phyloP scores from a whole-genome alignment of 2,113 vertebrate species.

The Bostrychus sinensis region DNA sequence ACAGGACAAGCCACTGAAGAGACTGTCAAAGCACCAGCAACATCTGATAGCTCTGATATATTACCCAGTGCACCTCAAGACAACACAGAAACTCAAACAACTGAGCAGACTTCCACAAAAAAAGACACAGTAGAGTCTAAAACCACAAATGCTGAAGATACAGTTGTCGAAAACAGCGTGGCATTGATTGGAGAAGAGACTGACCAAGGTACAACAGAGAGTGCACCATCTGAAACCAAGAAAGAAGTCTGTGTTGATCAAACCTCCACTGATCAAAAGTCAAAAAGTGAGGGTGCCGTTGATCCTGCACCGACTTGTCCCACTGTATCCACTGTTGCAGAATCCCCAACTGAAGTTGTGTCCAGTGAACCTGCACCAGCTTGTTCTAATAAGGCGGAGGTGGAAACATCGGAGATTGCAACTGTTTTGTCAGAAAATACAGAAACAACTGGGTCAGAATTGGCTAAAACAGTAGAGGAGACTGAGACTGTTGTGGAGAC shows the following conservation, averaged over 20 bases:
- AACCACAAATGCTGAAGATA: background rate
- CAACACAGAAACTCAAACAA: background rate
- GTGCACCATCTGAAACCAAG: background rate
- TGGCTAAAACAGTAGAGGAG: background rate
- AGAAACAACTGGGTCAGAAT: background rate
- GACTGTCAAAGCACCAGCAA: background rate
- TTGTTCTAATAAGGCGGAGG: background rate
- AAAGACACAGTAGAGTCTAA: background rate
- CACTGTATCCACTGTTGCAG: background rate
- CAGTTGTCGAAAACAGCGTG: background rate
- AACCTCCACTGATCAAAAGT: background rate
- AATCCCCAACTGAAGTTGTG: background rate
- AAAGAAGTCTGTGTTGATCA: background rate
- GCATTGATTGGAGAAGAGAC: background rate
- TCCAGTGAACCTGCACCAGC: background rate
- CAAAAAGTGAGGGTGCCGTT: background rate
- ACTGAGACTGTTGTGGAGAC: background rate
- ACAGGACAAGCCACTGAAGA: background rate
- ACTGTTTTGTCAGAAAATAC: too few relatives aligned
- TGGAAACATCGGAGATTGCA: background rate
- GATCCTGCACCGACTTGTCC: background rate
- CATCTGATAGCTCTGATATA: background rate
- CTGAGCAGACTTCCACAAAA: background rate
- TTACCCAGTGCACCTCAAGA: background rate
- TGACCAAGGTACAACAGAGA: background rate